Conservation (phyloP, 2,888 invertebrate species). For the Limnephilus lunatus region DNA sequence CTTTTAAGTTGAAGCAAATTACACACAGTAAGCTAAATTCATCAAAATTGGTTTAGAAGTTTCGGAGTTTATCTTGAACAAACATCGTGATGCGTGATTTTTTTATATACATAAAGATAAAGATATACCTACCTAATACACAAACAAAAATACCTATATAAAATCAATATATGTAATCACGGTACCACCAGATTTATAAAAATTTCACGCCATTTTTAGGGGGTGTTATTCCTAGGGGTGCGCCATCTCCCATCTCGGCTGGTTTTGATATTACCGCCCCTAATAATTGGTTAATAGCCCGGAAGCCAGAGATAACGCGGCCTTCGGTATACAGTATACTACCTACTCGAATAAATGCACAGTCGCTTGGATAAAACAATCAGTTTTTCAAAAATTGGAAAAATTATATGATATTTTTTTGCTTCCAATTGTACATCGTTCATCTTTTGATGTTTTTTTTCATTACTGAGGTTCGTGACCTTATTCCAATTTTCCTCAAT, state of each 20-base stretch:
- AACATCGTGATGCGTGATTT: too few relatives aligned
- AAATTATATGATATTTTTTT: neutral
- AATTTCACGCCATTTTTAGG: neutral
- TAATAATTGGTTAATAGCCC: slow-evolving; percentile 61
- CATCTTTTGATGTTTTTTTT: too few relatives aligned
- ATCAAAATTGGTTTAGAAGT: too few relatives aligned
- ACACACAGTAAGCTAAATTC: too few relatives aligned
- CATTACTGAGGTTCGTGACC: too few relatives aligned
- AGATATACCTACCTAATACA: too few relatives aligned
- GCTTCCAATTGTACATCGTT: too few relatives aligned
- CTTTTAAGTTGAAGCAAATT: too few relatives aligned
- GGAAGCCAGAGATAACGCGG: slow-evolving; percentile 52
- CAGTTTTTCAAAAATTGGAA: neutral
- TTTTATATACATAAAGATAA: too few relatives aligned
- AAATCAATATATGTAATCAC: neutral
- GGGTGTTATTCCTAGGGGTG: neutral
- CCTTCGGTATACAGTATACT: neutral
- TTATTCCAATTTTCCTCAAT: too few relatives aligned
- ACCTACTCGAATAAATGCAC: neutral
- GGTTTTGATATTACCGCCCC: neutral
- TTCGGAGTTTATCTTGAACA: too few relatives aligned
- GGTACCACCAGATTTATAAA: neutral
- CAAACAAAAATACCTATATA: too few relatives aligned
- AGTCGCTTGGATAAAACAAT: neutral
- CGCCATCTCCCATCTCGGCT: neutral